A percentile compares a stretch with the other conserved stretches of the same genome.
Conservation (phyloP, 2,797 vertebrate species). For the Chrosomus eos region DNA sequence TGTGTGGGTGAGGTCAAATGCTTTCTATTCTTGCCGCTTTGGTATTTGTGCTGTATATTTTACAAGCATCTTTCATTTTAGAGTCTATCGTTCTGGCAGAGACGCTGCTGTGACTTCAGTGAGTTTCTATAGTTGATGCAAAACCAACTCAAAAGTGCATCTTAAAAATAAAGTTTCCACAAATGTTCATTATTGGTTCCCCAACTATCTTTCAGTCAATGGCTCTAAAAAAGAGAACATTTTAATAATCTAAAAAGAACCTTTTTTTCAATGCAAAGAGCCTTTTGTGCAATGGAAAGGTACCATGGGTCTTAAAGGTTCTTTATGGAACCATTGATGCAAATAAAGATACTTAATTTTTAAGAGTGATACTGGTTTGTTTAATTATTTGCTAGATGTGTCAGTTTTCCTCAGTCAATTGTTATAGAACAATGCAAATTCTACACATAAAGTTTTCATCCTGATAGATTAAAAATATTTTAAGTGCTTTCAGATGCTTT, state of each 20-base stretch:
- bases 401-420: not conserved
- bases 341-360: no score
- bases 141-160: not conserved
- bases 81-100: not conserved
- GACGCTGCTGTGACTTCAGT: not conserved
- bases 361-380: not conserved
- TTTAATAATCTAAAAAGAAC: no score
- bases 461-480: not conserved
- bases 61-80: not conserved
- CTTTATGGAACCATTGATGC: no score
- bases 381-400: not conserved
- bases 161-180: not conserved
- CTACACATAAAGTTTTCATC: not conserved
- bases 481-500: not conserved
- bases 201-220: no score
- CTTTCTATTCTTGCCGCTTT: not conserved
- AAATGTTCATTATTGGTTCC: no score
- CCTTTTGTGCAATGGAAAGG: not conserved
- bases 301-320: no score
- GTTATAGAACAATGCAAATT: not conserved
- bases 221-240: no score
- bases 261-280: not conserved
- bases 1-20: conserved; percentile 11
- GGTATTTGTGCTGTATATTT: not conserved
- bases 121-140: not conserved